Evolutionary conservation across 2,888 invertebrate genomes (phyloP), one percentile per base, ranked within the genome.

Genomic region (Andrena haemorrhoa): DNA sequence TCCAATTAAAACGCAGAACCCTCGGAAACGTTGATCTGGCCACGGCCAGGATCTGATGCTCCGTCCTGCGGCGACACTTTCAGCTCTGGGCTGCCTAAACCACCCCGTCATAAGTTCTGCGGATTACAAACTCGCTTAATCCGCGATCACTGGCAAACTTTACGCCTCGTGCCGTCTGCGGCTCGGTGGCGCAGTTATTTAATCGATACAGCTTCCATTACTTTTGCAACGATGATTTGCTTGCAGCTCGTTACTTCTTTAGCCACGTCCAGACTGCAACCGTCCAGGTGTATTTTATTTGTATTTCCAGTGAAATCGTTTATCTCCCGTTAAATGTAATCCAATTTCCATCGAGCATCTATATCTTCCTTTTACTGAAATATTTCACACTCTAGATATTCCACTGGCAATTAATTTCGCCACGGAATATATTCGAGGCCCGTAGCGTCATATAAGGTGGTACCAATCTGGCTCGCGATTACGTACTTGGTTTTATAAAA

Each of bases 91-190:
- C n/a, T 47, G 12, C 23, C 58, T 69, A 60, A 79, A 64, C 29
- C 7, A 23, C 16, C 12, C 12, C 26, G 64, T 33, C 49, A 12
- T 47, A 60, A 79, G 41, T 74, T 82, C 65, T 5, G 29, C 16
- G 47, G 65, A 66, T 74, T 81, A 60, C 60, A 58, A 47, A 74
- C 69, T 69, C 65, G 51, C 56, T 78, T 78, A 72, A 78, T 74
- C 73, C 69, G 31, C 16, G 49, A 26, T 70, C 20, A 33, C 47
- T 4, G 0, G 20, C 31, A 58, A 74, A 80, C 61, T 78, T 72
- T 56, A 35, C 53, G 29, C 10, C 12, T 12, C 49, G 2, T 16
- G 7, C 33, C 47, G 23, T 35, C 29, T 16, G 29, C 47, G 4
- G 33, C n/a, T 16, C 23, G 16, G 33, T 60, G 49, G 26, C 76